These are phyloP conservation scores for Telmatherina bonti DNA, from an alignment of 2,797 vertebrate species.

Conservation along the genomic window DNA sequence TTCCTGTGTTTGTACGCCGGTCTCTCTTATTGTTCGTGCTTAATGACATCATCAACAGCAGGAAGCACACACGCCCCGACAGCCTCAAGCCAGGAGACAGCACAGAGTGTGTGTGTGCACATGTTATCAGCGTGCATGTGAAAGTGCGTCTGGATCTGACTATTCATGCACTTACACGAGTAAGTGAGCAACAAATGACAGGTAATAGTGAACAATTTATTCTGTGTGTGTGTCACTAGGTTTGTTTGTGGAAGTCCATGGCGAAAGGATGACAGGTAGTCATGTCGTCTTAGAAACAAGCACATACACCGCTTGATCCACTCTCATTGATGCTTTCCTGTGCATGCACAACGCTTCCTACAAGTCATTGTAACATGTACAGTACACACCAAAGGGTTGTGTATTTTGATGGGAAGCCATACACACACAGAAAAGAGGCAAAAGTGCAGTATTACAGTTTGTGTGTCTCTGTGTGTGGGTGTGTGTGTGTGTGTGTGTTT, in stretches of 20 bases:
- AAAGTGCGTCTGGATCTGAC: constrained; percentile 14
- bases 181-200: constrained; percentile 32
- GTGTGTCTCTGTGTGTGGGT: constrained; percentile 5
- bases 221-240: neutral
- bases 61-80: constrained; percentile 75
- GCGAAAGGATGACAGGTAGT: neutral
- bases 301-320: constrained; percentile 10
- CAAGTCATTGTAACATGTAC: constrained; percentile 29
- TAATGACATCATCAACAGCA: constrained; percentile 80
- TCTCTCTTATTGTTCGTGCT: constrained; percentile 82
- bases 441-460: constrained; percentile 23
- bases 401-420: constrained; percentile 28
- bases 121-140: constrained; percentile 22
- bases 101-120: constrained; percentile 30
- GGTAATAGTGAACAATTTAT: constrained; percentile 13
- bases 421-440: constrained; percentile 4
- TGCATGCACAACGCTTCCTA: constrained; percentile 60
- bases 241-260: neutral
- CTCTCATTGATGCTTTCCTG: constrained; percentile 61
- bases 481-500: too few relatives aligned
- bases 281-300: neutral
- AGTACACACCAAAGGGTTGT: constrained; percentile 6
- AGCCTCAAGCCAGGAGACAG: constrained; percentile 40
- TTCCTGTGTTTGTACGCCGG: constrained; percentile 87
- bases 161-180: constrained; percentile 18